Evolutionary conservation across 2,888 invertebrate genomes (phyloP).

Genomic region (Oxystoma pomonae): DNA sequence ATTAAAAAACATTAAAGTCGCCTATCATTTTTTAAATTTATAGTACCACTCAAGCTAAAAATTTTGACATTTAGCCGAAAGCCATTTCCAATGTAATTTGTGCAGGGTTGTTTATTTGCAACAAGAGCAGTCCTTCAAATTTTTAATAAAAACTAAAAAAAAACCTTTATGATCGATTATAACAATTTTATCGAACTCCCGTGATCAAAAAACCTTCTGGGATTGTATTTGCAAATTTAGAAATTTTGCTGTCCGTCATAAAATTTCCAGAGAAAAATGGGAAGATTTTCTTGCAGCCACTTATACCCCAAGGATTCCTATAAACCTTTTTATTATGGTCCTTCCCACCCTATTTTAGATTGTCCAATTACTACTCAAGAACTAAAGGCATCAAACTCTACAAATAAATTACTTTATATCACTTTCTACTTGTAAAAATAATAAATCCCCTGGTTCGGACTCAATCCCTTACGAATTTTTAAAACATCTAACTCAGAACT

Average conservation of each 20-base stretch:
- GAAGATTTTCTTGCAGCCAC: not conserved
- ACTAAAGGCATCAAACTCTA: not conserved
- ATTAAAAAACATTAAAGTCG: too few relatives aligned
- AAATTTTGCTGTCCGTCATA: not conserved
- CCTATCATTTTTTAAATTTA: too few relatives aligned
- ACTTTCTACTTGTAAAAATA: not conserved
- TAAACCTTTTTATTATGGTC: not conserved
- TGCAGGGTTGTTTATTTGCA: too few relatives aligned
- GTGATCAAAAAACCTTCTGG: not conserved
- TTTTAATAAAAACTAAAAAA: too few relatives aligned
- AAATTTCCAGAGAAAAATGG: not conserved
- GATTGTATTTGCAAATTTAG: not conserved
- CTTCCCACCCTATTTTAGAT: not conserved
- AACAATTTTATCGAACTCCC: not conserved
- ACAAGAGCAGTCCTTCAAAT: too few relatives aligned
- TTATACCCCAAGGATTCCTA: not conserved
- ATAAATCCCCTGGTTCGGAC: not conserved
- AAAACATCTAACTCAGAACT: slow-evolving; percentile 6
- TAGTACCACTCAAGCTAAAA: too few relatives aligned
- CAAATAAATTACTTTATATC: too few relatives aligned
- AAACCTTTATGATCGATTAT: too few relatives aligned
- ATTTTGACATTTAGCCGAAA: too few relatives aligned
- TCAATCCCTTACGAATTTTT: slow-evolving; percentile 3
- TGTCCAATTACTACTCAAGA: not conserved
- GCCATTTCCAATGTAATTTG: too few relatives aligned